Evolutionary conservation across 1,140 invertebrate species (phyloP), one percentile per base, ranked within the genome.

Genomic region (Leguminivora glycinivorella): DNA sequence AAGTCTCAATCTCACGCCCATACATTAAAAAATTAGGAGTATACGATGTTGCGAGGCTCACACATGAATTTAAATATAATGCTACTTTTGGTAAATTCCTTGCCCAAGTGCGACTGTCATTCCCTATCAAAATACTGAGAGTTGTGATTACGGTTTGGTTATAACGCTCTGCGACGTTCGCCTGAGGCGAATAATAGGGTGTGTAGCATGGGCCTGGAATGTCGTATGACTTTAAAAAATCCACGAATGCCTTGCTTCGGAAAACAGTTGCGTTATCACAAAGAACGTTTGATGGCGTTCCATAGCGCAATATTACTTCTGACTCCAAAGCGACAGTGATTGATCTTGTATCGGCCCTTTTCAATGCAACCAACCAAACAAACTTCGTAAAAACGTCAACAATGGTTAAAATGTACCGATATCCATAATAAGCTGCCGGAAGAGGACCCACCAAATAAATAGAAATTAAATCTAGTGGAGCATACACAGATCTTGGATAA

Each of bases 241-340:
- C n/a, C n/a, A n/a, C n/a, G n/a, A n/a, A n/a, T n/a, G n/a, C 47
- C 5, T 12, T 5, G n/a, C 14, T 52, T 6, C 1, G 12, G 19
- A 9, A 52, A 52, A 52, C 47, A n/a, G 47, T 52, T 5, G 47
- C 47, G n/a, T 52, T 52, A 17, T 52, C 47, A 52, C 47, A 52
- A 14, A 52, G n/a, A 52, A 52, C n/a, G 4, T 52, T 14, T 1
- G n/a, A 17, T 19, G 47, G 47, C 12, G 12, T 17, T 6, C 47
- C 47, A 19, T 52, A 52, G 19, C 47, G 47, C 5, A 52, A 17
- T 17, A 52, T n/a, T 5, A 52, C 47, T 17, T 52, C 47, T 1
- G 14, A 52, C n/a, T 52, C 47, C 14, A 52, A 17, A 17, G 47
- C 47, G 19, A 5, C 4, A 1, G 12, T n/a, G 19, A 52, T 52